Evolutionary conservation across 2,113 vertebrate genomes (phyloP).

Genomic region (Peucedramus taeniatus): DNA sequence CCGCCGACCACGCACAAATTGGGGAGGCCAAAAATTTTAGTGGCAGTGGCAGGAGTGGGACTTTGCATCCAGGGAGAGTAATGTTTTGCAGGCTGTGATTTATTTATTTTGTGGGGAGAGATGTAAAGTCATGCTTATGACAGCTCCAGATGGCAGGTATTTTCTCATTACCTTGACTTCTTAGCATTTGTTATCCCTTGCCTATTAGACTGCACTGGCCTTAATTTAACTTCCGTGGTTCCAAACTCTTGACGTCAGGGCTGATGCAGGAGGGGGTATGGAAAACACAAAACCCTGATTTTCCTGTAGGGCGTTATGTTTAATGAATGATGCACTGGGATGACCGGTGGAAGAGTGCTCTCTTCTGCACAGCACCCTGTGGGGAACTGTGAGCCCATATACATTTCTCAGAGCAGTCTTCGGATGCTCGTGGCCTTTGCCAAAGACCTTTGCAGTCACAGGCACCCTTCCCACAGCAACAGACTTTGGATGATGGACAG

Average conservation of each 20-base stretch:
- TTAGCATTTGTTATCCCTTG: neutral
- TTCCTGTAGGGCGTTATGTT: constrained; percentile 8
- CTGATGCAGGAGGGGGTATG: neutral
- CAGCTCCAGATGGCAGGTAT: constrained; percentile 51
- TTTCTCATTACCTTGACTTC: neutral
- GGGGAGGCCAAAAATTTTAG: neutral
- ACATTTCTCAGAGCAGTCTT: neutral
- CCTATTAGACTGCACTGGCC: neutral
- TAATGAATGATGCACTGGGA: constrained; percentile 16
- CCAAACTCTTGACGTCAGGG: neutral
- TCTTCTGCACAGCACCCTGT: neutral
- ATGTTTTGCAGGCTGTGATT: neutral
- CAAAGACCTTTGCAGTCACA: neutral
- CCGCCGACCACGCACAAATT: neutral
- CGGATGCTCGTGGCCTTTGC: neutral
- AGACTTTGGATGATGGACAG: neutral
- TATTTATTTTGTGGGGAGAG: constrained; percentile 25
- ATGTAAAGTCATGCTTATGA: neutral
- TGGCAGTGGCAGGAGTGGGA: rapidly evolving
- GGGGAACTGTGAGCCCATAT: neutral
- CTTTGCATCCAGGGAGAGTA: neutral
- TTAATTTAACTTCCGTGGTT: neutral
- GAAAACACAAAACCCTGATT: neutral
- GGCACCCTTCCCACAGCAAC: neutral
- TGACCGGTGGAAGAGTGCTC: neutral